Percentiles rank a stretch among this genome's conserved stretches.
These are phyloP conservation scores for Sminthopsis crassicaudata DNA, from an alignment of 2,113 vertebrate genomes.

Conservation along the genomic window DNA sequence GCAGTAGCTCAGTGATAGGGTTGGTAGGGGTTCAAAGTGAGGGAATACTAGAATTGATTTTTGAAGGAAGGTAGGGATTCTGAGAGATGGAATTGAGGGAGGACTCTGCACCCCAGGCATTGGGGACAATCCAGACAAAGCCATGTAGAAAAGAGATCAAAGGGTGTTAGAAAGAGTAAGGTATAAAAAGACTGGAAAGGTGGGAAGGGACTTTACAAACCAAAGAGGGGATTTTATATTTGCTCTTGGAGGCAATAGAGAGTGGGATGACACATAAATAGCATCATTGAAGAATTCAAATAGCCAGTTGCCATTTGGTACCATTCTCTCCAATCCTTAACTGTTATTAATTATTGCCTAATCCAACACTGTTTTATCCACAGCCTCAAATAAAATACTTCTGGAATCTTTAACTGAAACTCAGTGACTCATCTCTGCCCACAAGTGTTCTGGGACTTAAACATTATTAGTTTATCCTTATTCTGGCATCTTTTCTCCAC, in stretches of 20 bases:
- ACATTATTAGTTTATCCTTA: slow-evolving; percentile 42
- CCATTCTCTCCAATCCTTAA: slow-evolving; percentile 37
- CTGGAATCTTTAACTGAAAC: background rate
- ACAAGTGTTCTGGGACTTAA: slow-evolving; percentile 23
- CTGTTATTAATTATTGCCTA: background rate
- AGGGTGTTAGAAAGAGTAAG: background rate
- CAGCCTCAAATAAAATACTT: background rate
- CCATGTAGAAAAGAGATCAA: background rate
- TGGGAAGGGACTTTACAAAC: background rate
- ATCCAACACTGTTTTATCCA: background rate
- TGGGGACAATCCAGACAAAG: background rate
- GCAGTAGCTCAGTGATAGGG: too few relatives aligned
- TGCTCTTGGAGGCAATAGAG: background rate
- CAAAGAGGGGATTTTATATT: background rate
- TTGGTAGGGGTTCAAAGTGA: background rate
- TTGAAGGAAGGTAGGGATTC: background rate
- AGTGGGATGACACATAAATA: background rate
- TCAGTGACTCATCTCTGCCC: background rate
- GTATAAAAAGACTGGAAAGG: too few relatives aligned
- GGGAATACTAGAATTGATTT: background rate
- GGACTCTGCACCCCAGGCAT: too few relatives aligned
- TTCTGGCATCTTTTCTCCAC: background rate
- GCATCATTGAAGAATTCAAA: slow-evolving; percentile 13
- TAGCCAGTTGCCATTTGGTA: background rate
- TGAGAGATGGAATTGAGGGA: background rate